Evolutionary conservation across 2,888 invertebrate genomes (phyloP).

Genomic region (Agrochola lota): DNA sequence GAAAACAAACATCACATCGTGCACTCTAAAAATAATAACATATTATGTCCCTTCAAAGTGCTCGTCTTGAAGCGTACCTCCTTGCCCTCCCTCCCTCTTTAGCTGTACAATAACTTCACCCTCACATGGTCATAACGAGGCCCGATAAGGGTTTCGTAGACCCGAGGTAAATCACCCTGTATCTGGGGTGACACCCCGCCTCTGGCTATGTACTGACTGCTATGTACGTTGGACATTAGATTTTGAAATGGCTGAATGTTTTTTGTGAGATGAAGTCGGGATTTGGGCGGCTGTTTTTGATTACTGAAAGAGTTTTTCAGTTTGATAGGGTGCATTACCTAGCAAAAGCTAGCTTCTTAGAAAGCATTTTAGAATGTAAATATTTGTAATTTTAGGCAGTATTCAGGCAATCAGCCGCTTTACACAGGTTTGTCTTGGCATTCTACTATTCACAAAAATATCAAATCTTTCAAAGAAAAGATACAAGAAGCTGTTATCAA

Average conservation of each 20-base stretch:
- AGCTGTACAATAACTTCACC: constrained; percentile 86
- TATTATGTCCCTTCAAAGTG: constrained; percentile 87
- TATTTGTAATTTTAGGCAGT: neutral
- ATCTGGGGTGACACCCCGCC: constrained; percentile 87
- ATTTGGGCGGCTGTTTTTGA: neutral
- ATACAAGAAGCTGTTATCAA: too few relatives aligned
- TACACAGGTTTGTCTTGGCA: too few relatives aligned
- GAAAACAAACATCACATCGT: constrained; percentile 79
- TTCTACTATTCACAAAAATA: too few relatives aligned
- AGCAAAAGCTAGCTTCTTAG: neutral
- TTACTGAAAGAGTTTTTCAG: neutral
- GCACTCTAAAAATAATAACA: constrained; percentile 87
- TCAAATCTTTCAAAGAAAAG: too few relatives aligned
- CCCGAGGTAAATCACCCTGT: constrained; percentile 89
- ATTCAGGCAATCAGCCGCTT: neutral
- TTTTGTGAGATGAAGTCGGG: constrained; percentile 25
- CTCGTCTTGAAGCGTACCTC: constrained; percentile 72
- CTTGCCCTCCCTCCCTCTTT: constrained; percentile 71
- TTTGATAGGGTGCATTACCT: neutral
- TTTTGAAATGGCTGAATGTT: constrained; percentile 55
- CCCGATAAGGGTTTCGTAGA: constrained; percentile 89
- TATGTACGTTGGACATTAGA: constrained; percentile 76
- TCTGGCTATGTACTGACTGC: constrained; percentile 76
- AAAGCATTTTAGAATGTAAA: neutral
- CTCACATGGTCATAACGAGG: constrained; percentile 91